Evolutionary conservation across 1,140 invertebrate species (phyloP).

Genomic region (Matsumurasca onukii): DNA sequence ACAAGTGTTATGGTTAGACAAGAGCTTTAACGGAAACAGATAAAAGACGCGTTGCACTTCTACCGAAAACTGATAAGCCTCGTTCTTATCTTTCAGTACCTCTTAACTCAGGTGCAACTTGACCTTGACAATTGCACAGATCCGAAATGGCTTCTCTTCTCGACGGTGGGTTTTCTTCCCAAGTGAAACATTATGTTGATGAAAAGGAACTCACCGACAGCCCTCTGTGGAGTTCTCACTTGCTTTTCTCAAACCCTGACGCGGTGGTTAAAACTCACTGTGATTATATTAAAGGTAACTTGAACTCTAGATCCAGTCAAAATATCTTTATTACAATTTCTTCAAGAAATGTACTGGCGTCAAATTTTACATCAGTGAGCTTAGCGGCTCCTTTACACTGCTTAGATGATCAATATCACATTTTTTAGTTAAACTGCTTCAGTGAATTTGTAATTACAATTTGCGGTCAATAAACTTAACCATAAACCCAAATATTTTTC

Average conservation of each 20-base stretch:
- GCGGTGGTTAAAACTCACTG: constrained; percentile 73
- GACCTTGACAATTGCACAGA: not conserved
- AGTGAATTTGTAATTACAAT: not conserved
- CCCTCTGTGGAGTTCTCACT: constrained; percentile 79
- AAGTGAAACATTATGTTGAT: constrained; percentile 66
- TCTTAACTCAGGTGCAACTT: no score
- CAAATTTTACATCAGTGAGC: not conserved
- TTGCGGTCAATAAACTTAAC: not conserved
- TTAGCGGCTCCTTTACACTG: not conserved
- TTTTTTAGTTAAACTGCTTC: no score
- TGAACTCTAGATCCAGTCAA: not conserved
- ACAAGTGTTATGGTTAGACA: no score
- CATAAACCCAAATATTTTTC: no score
- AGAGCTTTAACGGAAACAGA: no score
- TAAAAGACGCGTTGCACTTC: no score
- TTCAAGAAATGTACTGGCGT: no score
- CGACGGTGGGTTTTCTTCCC: constrained; percentile 73
- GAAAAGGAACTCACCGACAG: constrained; percentile 51
- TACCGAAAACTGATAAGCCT: no score
- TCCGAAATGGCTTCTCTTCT: constrained; percentile 44
- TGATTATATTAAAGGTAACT: constrained; percentile 65
- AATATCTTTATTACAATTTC: not conserved
- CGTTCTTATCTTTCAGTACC: no score
- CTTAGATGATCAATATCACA: not conserved
- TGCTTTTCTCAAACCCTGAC: constrained; percentile 67